A percentile compares a stretch with the other conserved stretches of the same genome.
These are phyloP conservation scores for Glomeris marginata DNA, from an alignment of 2,888 invertebrate genomes.

Conservation along the genomic window DNA sequence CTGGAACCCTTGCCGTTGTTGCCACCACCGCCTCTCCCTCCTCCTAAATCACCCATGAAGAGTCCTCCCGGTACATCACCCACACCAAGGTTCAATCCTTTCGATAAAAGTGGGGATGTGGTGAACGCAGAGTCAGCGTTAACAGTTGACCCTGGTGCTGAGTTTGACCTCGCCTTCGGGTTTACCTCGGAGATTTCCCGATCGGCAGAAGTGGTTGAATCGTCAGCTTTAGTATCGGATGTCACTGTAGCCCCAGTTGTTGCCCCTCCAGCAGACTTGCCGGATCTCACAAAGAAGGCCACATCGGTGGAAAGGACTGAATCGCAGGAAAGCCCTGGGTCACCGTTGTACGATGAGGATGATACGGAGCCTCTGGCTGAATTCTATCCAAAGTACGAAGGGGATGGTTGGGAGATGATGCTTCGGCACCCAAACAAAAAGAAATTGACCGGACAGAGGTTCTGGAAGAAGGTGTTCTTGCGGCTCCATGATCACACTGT, in stretches of 20 bases:
- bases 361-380: slow-evolving; percentile 79
- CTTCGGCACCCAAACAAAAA: slow-evolving; percentile 90
- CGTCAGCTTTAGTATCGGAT: slow-evolving; percentile 20
- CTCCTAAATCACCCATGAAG: slow-evolving; percentile 35
- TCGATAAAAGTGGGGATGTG: slow-evolving; percentile 22
- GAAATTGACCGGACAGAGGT: slow-evolving; percentile 82
- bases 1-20: slow-evolving; percentile 15
- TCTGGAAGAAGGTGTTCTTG: slow-evolving; percentile 95
- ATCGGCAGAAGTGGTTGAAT: slow-evolving; percentile 3
- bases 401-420: slow-evolving; percentile 93
- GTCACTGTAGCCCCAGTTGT: slow-evolving; percentile 34
- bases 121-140: not conserved
- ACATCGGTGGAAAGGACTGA: slow-evolving; percentile 29
- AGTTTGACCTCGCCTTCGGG: slow-evolving; percentile 3
- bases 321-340: slow-evolving; percentile 71
- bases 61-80: slow-evolving; percentile 29
- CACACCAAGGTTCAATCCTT: slow-evolving; percentile 28
- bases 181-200: no score
- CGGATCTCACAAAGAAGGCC: slow-evolving; percentile 30
- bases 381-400: slow-evolving; percentile 59
- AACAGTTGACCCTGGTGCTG: slow-evolving; percentile 1
- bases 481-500: slow-evolving; percentile 66
- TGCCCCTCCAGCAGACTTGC: slow-evolving; percentile 26
- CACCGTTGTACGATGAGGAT: slow-evolving; percentile 86
- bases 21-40: slow-evolving; percentile 49